Base-by-base conservation (phyloP, 2,797 vertebrate species). In the Ctenopoma multispine region DNA sequence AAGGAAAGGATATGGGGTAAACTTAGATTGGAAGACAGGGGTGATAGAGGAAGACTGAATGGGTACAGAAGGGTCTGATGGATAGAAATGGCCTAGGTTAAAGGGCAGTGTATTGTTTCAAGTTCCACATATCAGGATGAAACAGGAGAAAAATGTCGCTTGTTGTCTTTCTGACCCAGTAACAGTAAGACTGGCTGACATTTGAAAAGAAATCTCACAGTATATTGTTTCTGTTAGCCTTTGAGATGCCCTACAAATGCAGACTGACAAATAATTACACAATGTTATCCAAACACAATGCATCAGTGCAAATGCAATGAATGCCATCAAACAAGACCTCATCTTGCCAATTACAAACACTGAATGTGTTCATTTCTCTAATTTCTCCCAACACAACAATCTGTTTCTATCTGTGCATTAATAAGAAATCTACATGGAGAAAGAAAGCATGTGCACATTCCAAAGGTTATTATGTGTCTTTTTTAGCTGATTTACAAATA, bases 381-480 rank as follows among this genome's bases (percentile, higher is more conserved):
- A 38, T 36, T 13, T 36, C 36, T 2, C 36, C 9, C 36, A 36
- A 4, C 13, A 12, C 21, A 38, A 69, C 27, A 9, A 31, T 31
- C 29, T 55, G 2, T 59, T 56, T 54, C 17, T 40, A 59, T 38
- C 1, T 49, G 31, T 58, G 53, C 27, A 48, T 43, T 27, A 51
- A 69, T 77, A 27, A 55, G 7, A 31, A 54, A 72, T 43, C 23
- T 4, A 29, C 15, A 43, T 55, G 48, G 31, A 64, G 18, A 3
- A 53, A 63, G 55, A 29, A 59, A 46, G 31, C 4, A 27, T 0
- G 18, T 44, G 24, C 17, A 44, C 70, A 63, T 76, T 72, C 68
- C 21, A 80, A 56, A 78, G 54, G 57, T 77, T 81, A 76, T 80
- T 41, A 67, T 63, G 5, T 40, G 6, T n/a, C 13, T 9, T 67